Base-by-base conservation (phyloP, 2,113 vertebrate species). In the Coracopsis vasa region DNA sequence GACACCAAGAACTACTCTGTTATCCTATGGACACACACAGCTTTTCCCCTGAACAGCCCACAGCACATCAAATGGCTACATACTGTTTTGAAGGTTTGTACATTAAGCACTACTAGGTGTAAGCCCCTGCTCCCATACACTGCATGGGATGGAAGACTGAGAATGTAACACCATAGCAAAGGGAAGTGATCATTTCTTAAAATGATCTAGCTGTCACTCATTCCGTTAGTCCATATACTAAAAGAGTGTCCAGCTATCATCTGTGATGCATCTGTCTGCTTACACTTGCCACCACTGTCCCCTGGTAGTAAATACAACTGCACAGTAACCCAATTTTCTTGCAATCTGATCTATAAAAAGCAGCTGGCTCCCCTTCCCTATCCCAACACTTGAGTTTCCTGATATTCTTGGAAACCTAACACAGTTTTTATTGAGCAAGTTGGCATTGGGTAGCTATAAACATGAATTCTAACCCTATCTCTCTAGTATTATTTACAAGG, bases 361-460 rank as follows among this genome's bases (percentile, higher is more conserved):
- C 51, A 94, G 51, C 44, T 83, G 64, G 39, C 33, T 84, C 80
- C 77, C 85, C 33, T 77, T 80, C 45, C 71, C 79, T 88, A 72
- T 92, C 62, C 93, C 48, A 81, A 29, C 16, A 27, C 64, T 42
- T 64, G 39, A 31, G 48, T 64, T 95, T 95, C 83, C 93, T 90
- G 50, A 95, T 64, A 78, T 71, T 92, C 86, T 86, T 88, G 82
- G 92, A 97, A 88, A 86, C 39, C 60, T 80, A 85, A 94, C 21
- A 73, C 17, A 48, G 71, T 35, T 88, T 92, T 96, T 50, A 96
- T 91, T 89, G 80, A 88, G 80, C 65, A 82, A 69, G 60, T 9
- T 91, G 39, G 73, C 70, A 80, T 11, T 13, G 56, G 50, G 50
- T 51, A 82, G 53, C 60, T 83, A 61, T 33, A 67, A 95, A 94